Conservation (phyloP, 2,113 vertebrate genomes). For the Neotragus pygmaeus region DNA sequence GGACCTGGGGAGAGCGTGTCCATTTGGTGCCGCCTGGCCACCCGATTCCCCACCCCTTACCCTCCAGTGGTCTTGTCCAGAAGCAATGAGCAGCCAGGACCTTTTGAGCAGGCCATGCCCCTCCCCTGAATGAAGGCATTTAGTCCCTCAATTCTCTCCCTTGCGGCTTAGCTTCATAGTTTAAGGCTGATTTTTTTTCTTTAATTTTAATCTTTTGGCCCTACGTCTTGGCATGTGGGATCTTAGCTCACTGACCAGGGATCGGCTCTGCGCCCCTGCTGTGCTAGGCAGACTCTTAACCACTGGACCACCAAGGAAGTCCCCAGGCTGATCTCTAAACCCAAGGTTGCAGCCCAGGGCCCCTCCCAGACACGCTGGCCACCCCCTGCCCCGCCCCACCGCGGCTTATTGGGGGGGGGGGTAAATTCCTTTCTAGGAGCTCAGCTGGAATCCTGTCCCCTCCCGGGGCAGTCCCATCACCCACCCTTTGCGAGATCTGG, state of each 20-base stretch:
- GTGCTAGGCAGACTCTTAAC: neutral
- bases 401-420: rapidly evolving
- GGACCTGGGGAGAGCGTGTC: neutral
- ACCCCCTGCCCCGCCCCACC: rapidly evolving
- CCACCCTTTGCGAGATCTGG: neutral
- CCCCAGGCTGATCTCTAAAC: neutral
- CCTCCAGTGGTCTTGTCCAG: rapidly evolving
- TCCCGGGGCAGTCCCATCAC: rapidly evolving
- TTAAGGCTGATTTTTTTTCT: neutral
- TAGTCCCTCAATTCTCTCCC: too few species aligned
- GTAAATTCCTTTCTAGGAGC: rapidly evolving
- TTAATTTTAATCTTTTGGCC: neutral
- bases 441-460: rapidly evolving
- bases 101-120: rapidly evolving
- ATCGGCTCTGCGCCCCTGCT: neutral
- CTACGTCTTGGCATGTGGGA: neutral
- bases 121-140: neutral
- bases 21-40: rapidly evolving
- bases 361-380: neutral
- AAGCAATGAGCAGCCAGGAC: neutral
- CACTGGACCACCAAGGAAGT: neutral
- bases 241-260: neutral
- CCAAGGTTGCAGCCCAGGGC: neutral
- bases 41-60: rapidly evolving
- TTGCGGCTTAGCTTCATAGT: rapidly evolving